Conservation (phyloP, 2,888 invertebrate species). For the Autographa pulchrina region DNA sequence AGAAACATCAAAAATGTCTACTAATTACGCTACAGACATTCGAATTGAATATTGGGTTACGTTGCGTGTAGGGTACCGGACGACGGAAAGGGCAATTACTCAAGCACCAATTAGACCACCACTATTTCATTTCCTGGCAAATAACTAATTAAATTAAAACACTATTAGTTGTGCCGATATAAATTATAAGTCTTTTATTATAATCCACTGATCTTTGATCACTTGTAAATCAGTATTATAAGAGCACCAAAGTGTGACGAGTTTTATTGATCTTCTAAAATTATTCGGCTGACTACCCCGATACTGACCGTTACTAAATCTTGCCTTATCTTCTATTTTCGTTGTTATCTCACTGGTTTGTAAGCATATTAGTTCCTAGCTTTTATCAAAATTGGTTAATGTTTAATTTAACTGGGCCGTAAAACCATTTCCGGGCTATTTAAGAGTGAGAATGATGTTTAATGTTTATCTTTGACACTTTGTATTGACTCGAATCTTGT, state of each 20-base stretch:
- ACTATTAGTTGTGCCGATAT: background rate
- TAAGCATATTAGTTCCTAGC: conserved; percentile 43
- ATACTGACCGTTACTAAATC: conserved; percentile 66
- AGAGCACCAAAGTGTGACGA: conserved; percentile 61
- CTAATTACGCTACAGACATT: background rate
- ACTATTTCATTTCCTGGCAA: background rate
- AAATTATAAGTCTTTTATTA: background rate
- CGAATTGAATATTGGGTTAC: background rate
- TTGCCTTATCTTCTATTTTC: conserved; percentile 74
- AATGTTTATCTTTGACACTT: background rate
- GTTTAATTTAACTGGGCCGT: conserved; percentile 42
- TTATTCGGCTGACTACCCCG: conserved; percentile 68
- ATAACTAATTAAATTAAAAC: background rate
- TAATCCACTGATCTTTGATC: background rate
- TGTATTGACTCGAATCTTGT: conserved; percentile 22
- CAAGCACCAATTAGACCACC: background rate
- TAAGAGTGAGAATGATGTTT: conserved; percentile 13
- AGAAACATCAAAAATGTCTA: background rate
- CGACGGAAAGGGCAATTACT: background rate
- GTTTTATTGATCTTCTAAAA: conserved; percentile 68
- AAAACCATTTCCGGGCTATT: conserved; percentile 42
- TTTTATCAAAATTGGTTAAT: conserved; percentile 36
- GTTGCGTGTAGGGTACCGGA: background rate
- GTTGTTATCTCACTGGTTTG: conserved; percentile 73
- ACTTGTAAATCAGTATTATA: conserved; percentile 23